Conservation (phyloP, 1,140 invertebrate species). For the Philopotamus ludificatus region DNA sequence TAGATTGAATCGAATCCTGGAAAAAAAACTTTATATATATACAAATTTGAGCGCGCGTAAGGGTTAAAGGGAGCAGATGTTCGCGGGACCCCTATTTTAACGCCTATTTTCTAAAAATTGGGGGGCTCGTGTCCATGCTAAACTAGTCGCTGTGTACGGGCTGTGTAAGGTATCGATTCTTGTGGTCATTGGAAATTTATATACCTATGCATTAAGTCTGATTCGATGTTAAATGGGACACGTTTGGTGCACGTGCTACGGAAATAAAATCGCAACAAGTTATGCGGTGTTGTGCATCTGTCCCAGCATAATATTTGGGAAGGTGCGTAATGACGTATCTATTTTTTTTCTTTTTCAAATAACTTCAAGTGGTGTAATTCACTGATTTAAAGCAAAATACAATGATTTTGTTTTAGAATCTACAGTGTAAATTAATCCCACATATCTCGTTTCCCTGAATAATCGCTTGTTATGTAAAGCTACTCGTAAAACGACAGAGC, state of each 20-base stretch:
- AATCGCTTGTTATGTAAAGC: no score
- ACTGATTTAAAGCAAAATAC: no score
- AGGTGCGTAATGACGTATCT: neutral
- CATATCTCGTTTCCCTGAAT: no score
- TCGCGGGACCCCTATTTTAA: slow-evolving; percentile 25
- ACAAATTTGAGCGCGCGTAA: slow-evolving; percentile 7
- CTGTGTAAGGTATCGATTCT: no score
- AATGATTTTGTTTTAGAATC: neutral
- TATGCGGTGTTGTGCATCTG: slow-evolving; percentile 10
- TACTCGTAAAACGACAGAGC: no score
- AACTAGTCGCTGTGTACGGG: no score
- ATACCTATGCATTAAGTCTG: slow-evolving; percentile 27
- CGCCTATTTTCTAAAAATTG: neutral
- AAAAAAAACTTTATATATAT: neutral
- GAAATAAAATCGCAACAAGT: slow-evolving; percentile 30
- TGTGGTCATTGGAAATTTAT: no score
- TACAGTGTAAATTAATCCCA: no score
- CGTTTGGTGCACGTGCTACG: slow-evolving; percentile 30
- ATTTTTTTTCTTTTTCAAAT: no score
- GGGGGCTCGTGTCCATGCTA: slow-evolving; percentile 6
- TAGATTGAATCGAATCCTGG: slow-evolving; percentile 5
- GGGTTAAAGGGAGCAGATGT: slow-evolving; percentile 37
- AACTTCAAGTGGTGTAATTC: no score
- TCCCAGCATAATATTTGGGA: neutral
- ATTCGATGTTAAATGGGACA: slow-evolving; percentile 34